A percentile compares a stretch with the other conserved stretches of the same genome.
Conservation (phyloP, 2,888 invertebrate genomes). For the Drosophila fungiperda region DNA sequence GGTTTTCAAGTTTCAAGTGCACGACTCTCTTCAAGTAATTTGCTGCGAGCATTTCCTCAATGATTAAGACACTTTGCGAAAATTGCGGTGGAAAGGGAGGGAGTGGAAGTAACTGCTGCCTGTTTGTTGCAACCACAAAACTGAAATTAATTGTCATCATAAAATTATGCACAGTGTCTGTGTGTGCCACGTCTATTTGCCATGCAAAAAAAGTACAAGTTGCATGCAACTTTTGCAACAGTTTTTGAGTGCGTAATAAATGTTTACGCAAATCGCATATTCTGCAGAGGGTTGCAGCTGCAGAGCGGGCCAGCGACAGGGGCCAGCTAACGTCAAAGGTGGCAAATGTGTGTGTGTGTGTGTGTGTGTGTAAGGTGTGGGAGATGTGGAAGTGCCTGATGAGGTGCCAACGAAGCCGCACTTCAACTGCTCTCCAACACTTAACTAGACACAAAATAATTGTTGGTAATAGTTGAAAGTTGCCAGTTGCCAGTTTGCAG, state of each 20-base stretch:
- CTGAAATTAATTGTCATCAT: conserved; percentile 73
- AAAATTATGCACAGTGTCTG: conserved; percentile 63
- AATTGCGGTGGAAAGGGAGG: conserved; percentile 13
- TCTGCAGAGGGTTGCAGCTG: conserved; percentile 17
- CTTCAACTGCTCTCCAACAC: conserved; percentile 64
- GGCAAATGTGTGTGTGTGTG: conserved; percentile 6
- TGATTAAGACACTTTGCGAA: conserved; percentile 58
- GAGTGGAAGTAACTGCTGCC: conserved; percentile 8
- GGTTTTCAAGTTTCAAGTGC: conserved; percentile 46
- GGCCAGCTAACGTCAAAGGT: conserved; percentile 2
- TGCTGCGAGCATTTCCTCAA: conserved; percentile 55
- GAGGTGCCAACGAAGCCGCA: conserved; percentile 47
- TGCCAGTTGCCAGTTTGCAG: conserved; percentile 30
- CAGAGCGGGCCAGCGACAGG: not conserved
- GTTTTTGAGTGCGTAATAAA: conserved; percentile 71
- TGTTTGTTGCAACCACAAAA: conserved; percentile 48
- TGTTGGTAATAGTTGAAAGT: conserved; percentile 64
- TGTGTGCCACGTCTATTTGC: conserved; percentile 11
- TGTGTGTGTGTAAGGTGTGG: conserved; percentile 1
- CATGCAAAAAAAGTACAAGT: conserved; percentile 21
- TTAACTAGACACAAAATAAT: conserved; percentile 73
- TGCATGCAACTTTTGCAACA: conserved; percentile 58
- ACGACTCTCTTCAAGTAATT: conserved; percentile 50
- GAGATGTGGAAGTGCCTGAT: conserved; percentile 19
- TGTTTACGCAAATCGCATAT: conserved; percentile 72